Conservation (phyloP, 2,888 invertebrate genomes). For the Eledona agricola region DNA sequence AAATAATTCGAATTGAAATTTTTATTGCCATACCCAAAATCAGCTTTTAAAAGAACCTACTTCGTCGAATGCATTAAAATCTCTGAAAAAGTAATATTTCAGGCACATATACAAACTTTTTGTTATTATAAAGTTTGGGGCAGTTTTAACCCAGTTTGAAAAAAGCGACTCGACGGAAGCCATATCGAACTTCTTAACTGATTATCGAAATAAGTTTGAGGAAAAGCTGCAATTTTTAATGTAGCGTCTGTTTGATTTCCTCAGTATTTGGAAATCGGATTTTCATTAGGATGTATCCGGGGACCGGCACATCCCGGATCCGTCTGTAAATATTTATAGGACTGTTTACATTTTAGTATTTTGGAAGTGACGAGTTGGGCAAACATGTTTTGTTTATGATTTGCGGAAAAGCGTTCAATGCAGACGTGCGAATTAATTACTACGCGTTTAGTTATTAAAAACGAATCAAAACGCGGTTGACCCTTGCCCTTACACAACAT, state of each 20-base stretch:
- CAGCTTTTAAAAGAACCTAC: too few relatives aligned
- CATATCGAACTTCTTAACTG: constrained; percentile 27
- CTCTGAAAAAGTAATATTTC: constrained; percentile 51
- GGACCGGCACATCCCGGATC: background rate
- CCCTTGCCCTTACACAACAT: constrained; percentile 22
- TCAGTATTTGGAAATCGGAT: constrained; percentile 7
- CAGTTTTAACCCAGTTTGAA: constrained; percentile 6
- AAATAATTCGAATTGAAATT: too few relatives aligned
- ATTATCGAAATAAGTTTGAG: constrained; percentile 21
- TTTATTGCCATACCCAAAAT: too few relatives aligned
- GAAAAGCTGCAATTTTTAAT: constrained; percentile 15
- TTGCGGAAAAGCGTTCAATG: constrained; percentile 1
- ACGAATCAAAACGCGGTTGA: constrained; percentile 17
- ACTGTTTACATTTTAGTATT: constrained; percentile 22
- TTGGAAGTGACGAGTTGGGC: constrained; percentile 1
- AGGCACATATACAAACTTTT: constrained; percentile 40
- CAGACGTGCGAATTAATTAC: background rate
- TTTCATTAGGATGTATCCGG: constrained; percentile 9
- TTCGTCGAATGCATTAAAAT: constrained; percentile 49
- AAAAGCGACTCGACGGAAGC: background rate
- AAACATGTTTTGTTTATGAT: constrained; percentile 17
- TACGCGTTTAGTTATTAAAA: constrained; percentile 17
- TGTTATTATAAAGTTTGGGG: constrained; percentile 31
- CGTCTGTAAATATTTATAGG: constrained; percentile 21
- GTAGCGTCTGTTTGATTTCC: background rate